Conservation (phyloP, 2,888 invertebrate species). For the Coelopa pilipes region DNA sequence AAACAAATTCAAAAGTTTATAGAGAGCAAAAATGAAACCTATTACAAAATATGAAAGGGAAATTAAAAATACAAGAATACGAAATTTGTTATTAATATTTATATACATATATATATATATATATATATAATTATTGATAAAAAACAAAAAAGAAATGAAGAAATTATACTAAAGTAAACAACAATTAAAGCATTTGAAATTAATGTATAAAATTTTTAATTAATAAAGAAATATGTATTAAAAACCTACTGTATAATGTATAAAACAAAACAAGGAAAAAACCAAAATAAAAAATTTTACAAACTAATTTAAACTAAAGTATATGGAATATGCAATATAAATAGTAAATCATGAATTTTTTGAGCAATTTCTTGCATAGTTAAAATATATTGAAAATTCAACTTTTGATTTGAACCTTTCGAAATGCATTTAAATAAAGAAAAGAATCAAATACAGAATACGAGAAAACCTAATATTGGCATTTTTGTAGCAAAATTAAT, state of each 20-base stretch:
- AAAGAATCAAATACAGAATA: no score
- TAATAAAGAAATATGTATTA: conserved; percentile 33
- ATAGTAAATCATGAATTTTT: conserved; percentile 12
- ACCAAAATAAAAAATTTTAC: no score
- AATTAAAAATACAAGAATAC: conserved; percentile 28
- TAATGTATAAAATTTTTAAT: conserved; percentile 56
- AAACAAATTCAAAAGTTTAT: conserved; percentile 29
- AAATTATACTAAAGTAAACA: conserved; percentile 43
- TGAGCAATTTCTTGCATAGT: conserved; percentile 34
- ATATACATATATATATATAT: conserved; percentile 55
- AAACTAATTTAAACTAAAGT: no score
- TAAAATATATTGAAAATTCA: conserved; percentile 37
- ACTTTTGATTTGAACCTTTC: neutral
- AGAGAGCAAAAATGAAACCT: conserved; percentile 18
- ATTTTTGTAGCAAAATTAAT: conserved; percentile 40
- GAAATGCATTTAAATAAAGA: conserved; percentile 53
- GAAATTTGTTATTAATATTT: conserved; percentile 51
- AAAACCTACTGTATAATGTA: conserved; percentile 30
- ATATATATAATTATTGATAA: conserved; percentile 43
- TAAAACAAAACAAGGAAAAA: conserved; percentile 22
- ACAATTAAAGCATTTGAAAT: conserved; percentile 55
- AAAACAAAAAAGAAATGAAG: conserved; percentile 36
- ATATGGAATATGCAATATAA: conserved; percentile 35
- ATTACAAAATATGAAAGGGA: conserved; percentile 32
- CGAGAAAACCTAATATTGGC: conserved; percentile 27